Percentiles rank a stretch among this genome's conserved stretches.
Conservation (phyloP, 2,113 vertebrate genomes). For the Macrotus californicus region DNA sequence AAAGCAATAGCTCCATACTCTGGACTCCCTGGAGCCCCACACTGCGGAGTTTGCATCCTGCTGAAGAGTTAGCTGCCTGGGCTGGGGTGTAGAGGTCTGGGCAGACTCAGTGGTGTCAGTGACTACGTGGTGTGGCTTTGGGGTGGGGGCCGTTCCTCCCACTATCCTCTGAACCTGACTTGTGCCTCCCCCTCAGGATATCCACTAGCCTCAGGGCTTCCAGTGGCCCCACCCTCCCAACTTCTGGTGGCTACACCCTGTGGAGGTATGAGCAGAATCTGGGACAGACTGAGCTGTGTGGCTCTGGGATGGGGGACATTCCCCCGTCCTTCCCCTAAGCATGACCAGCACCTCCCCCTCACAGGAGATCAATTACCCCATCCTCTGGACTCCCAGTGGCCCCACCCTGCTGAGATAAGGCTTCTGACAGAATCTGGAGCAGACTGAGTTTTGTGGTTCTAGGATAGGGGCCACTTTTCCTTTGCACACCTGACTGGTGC, state of each 20-base stretch:
- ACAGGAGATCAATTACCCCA: background rate
- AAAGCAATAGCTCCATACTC: background rate
- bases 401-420: background rate
- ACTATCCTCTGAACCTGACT: background rate
- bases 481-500: background rate
- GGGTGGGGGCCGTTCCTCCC: background rate
- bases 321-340: background rate
- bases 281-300: background rate
- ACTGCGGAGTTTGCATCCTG: background rate
- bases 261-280: background rate
- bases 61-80: background rate
- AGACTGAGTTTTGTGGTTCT: background rate
- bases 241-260: background rate
- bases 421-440: background rate
- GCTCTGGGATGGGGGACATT: background rate
- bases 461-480: background rate
- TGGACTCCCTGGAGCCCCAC: background rate
- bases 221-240: background rate
- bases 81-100: background rate
- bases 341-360: background rate
- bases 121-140: background rate
- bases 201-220: background rate
- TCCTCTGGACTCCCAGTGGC: background rate
- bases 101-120: background rate
- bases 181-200: background rate